phyloP scores from a whole-genome alignment of 2,797 vertebrate genomes.

The Spea hammondii region DNA sequence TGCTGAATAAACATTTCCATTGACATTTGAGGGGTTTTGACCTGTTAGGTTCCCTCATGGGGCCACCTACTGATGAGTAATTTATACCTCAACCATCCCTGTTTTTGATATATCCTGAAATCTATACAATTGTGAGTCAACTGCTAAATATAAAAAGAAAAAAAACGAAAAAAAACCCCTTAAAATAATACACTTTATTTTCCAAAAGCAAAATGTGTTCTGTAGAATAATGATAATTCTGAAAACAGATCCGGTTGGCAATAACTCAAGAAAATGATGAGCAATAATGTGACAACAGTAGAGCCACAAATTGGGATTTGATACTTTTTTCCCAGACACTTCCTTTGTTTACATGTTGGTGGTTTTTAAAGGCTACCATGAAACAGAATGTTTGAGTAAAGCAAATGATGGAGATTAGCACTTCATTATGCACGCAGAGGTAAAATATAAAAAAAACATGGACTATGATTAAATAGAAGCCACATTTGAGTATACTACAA shows the following conservation, averaged over 20 bases:
- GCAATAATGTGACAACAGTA: slow-evolving; percentile 33
- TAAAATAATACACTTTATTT: slow-evolving; percentile 12
- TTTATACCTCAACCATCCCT: slow-evolving; percentile 38
- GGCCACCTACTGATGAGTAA: slow-evolving; percentile 49
- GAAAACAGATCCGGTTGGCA: slow-evolving; percentile 33
- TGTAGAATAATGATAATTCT: slow-evolving; percentile 21
- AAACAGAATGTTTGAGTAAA: neutral
- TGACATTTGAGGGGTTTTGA: slow-evolving; percentile 24
- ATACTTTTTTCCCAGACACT: neutral
- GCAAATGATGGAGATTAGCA: neutral
- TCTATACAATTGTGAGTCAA: slow-evolving; percentile 42
- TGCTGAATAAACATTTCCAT: slow-evolving; percentile 30
- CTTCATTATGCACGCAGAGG: neutral
- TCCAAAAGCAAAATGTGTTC: slow-evolving; percentile 28
- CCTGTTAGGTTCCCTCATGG: slow-evolving; percentile 1
- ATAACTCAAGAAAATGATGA: slow-evolving; percentile 27
- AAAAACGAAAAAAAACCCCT: neutral
- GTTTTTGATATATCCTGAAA: slow-evolving; percentile 48
- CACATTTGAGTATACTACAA: too few relatives aligned
- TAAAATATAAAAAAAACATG: neutral
- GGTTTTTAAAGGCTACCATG: slow-evolving; percentile 22
- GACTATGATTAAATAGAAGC: too few relatives aligned
- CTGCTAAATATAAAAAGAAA: slow-evolving; percentile 13
- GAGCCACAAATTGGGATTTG: slow-evolving; percentile 29
- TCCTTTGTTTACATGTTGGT: slow-evolving; percentile 31